Conservation (phyloP, 2,797 vertebrate genomes). For the Leptoclinus maculatus region DNA sequence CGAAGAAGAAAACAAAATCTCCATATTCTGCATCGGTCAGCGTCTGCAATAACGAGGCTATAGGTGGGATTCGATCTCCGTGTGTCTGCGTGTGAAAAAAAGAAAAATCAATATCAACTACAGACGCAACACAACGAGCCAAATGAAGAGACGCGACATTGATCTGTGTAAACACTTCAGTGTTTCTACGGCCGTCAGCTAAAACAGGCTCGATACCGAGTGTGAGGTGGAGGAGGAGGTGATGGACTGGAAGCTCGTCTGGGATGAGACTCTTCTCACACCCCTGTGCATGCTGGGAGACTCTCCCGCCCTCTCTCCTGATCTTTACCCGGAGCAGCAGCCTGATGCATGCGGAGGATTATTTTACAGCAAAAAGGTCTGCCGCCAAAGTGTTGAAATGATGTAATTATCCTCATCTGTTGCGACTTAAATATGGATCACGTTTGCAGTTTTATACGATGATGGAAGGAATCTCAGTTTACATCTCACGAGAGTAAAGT, state of each 20-base stretch:
- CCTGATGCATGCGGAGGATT: neutral
- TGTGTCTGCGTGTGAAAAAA: neutral
- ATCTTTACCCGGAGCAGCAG: neutral
- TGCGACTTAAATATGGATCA: neutral
- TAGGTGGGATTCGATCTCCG: slow-evolving; percentile 4
- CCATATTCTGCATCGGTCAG: slow-evolving; percentile 5
- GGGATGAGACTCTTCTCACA: neutral
- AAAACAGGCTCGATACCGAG: neutral
- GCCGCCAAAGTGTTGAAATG: too few species aligned
- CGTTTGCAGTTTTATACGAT: too few species aligned
- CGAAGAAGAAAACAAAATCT: neutral
- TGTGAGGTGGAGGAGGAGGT: neutral
- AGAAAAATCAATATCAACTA: slow-evolving; percentile 48
- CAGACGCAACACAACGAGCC: slow-evolving; percentile 28
- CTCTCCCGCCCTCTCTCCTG: neutral
- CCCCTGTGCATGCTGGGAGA: slow-evolving; percentile 34
- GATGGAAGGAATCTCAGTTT: too few species aligned
- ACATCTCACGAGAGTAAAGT: neutral
- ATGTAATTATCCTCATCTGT: neutral
- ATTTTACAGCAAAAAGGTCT: too few species aligned
- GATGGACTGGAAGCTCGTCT: neutral
- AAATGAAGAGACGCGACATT: slow-evolving; percentile 31
- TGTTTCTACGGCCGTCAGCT: slow-evolving; percentile 20
- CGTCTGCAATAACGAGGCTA: neutral
- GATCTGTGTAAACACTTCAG: slow-evolving; percentile 21